Conservation (phyloP, 2,113 vertebrate genomes). For the Ophthalmolycus amberensis region DNA sequence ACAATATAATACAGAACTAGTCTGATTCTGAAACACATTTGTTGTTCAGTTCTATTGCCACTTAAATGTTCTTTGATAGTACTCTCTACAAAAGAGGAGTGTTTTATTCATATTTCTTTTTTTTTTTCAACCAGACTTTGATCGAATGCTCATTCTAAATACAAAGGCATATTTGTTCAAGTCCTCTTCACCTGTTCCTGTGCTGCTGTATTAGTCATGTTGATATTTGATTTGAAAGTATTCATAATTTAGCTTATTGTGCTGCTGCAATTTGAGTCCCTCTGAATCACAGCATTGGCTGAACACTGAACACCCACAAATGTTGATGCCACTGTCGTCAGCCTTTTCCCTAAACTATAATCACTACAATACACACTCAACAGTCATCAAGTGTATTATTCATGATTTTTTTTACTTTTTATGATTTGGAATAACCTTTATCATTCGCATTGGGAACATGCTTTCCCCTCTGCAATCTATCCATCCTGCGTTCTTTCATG, state of each 20-base stretch:
- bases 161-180: slow-evolving; percentile 6
- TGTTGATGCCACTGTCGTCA: slow-evolving; percentile 23
- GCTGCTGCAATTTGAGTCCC: neutral
- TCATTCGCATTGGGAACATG: slow-evolving; percentile 38
- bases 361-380: slow-evolving; percentile 12
- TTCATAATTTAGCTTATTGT: neutral
- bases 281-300: slow-evolving; percentile 8
- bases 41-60: slow-evolving; percentile 22
- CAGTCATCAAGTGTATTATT: slow-evolving; percentile 29
- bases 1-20: slow-evolving; percentile 15
- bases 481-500: slow-evolving; percentile 74
- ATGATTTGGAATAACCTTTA: slow-evolving; percentile 55
- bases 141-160: slow-evolving; percentile 1
- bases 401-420: slow-evolving; percentile 34
- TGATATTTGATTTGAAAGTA: slow-evolving; percentile 3
- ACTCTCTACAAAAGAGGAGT: neutral
- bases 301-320: slow-evolving; percentile 17
- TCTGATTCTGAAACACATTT: slow-evolving; percentile 26
- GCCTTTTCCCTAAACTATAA: slow-evolving; percentile 23
- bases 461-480: slow-evolving; percentile 55
- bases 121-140: neutral
- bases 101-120: slow-evolving; percentile 34
- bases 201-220: neutral
- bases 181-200: neutral
- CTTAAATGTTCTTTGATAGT: slow-evolving; percentile 18